Evolutionary conservation across 1,140 invertebrate species (phyloP).

Genomic region (Drosophila bifasciata): DNA sequence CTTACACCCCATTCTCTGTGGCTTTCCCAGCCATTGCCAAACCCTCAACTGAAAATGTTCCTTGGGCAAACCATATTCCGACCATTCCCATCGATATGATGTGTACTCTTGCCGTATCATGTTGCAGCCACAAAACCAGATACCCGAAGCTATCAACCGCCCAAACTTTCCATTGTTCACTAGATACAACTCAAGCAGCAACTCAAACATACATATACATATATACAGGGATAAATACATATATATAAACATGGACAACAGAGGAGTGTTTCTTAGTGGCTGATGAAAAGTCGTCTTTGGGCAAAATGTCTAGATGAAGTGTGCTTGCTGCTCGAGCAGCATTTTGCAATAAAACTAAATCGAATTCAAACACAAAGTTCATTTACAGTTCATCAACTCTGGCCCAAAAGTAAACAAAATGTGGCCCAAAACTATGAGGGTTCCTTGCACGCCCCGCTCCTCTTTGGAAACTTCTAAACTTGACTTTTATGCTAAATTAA

Average conservation of each 20-base stretch:
- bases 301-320: constrained; percentile 46
- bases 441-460: neutral
- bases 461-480: constrained; percentile 35
- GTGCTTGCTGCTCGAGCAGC: constrained; percentile 53
- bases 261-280: too few relatives aligned
- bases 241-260: too few relatives aligned
- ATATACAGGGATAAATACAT: too few relatives aligned
- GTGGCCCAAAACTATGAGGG: constrained; percentile 28
- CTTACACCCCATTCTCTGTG: neutral
- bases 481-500: constrained; percentile 73
- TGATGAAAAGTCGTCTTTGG: neutral
- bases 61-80: constrained; percentile 22
- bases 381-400: constrained; percentile 76
- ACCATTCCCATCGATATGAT: constrained; percentile 31
- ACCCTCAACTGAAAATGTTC: neutral
- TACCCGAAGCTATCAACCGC: too few relatives aligned
- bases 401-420: constrained; percentile 47
- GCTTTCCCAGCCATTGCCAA: neutral
- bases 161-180: constrained; percentile 27
- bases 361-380: constrained; percentile 75
- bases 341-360: constrained; percentile 72
- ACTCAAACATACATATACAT: too few relatives aligned
- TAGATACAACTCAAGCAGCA: neutral
- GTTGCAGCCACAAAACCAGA: constrained; percentile 1
- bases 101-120: constrained; percentile 24